Conservation (phyloP, 64 coral and sea anemone genomes). For the Dendronephthya gigantea region DNA sequence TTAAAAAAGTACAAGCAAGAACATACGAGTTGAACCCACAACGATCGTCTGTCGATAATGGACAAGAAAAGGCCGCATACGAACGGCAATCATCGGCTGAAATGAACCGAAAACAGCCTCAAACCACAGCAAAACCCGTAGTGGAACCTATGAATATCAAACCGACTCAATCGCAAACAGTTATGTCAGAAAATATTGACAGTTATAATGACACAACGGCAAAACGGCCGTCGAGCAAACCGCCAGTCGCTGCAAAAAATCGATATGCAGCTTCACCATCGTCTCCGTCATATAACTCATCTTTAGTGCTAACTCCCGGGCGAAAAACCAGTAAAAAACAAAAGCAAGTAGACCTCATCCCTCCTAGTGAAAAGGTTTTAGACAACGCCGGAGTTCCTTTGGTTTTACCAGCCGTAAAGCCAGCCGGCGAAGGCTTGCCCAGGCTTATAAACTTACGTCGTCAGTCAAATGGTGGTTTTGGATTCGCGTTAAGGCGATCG, state of each 20-base stretch:
- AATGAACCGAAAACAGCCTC: neutral
- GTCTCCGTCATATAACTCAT: neutral
- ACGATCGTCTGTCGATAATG: neutral
- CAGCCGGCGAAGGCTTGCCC: slow-evolving; percentile 54
- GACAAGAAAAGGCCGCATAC: neutral
- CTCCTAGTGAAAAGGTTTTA: slow-evolving; percentile 67
- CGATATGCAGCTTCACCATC: neutral
- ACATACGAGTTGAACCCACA: neutral
- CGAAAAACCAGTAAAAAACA: neutral
- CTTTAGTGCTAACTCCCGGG: neutral
- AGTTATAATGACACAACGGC: neutral
- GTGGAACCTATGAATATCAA: neutral
- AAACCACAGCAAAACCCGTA: neutral
- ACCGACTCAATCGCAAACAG: neutral
- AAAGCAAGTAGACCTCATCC: neutral
- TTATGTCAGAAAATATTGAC: neutral
- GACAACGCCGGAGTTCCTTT: slow-evolving; percentile 74
- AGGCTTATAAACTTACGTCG: slow-evolving; percentile 61
- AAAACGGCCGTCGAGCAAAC: neutral
- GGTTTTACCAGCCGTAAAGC: slow-evolving; percentile 66
- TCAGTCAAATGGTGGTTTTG: slow-evolving; percentile 70
- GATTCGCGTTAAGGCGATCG: slow-evolving; percentile 76
- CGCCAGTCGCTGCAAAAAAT: neutral
- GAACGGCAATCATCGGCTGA: neutral
- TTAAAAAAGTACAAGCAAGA: neutral